These are phyloP conservation scores for Tokudaia tokunoshimensis DNA, from an alignment of 2,797 vertebrate genomes.

Conservation along the genomic window DNA sequence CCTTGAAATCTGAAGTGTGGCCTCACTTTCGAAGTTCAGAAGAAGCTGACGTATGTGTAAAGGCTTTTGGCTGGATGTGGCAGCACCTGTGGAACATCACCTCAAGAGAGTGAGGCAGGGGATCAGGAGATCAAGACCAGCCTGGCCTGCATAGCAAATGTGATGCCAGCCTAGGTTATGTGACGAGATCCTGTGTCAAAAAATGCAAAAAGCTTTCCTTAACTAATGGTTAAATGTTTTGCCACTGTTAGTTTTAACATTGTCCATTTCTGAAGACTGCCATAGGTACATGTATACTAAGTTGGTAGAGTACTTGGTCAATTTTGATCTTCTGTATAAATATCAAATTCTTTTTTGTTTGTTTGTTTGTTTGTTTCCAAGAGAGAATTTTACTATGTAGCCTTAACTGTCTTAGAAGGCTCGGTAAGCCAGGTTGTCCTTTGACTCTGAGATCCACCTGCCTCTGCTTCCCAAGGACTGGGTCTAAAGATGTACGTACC, in stretches of 20 bases:
- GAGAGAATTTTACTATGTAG: not conserved
- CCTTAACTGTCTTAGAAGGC: not conserved
- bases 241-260: not conserved
- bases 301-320: not conserved
- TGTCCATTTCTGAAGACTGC: slow-evolving; percentile 20
- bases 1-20: not conserved
- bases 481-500: not conserved
- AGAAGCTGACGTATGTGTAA: not conserved
- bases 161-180: not conserved
- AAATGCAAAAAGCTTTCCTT: not conserved
- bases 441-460: not conserved
- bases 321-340: not conserved
- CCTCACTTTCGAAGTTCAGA: not conserved
- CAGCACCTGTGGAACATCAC: accelerated
- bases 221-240: not conserved
- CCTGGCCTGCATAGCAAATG: not conserved
- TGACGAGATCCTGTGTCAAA: not conserved
- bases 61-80: not conserved
- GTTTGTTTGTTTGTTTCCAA: not conserved
- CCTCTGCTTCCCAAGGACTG: not conserved
- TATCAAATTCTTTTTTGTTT: not conserved
- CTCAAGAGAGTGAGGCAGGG: not conserved
- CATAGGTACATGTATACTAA: not conserved
- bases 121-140: not conserved
- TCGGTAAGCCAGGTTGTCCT: not conserved